Evolutionary conservation across 2,888 invertebrate species (phyloP).

Genomic region (Alitta virens): DNA sequence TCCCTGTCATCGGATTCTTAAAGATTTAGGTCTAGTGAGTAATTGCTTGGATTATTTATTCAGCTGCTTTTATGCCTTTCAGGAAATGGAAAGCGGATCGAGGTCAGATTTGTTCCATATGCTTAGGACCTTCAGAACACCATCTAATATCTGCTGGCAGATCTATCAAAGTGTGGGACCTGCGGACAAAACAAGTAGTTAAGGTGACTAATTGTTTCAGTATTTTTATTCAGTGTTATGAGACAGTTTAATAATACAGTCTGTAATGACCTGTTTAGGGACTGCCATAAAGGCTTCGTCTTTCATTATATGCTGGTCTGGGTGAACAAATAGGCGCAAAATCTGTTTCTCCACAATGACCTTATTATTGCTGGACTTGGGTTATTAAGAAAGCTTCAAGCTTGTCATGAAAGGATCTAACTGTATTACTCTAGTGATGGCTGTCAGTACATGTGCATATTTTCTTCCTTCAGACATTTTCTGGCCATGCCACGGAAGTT

Average conservation of each 20-base stretch:
- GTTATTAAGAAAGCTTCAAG: too few relatives aligned
- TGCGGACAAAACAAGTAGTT: constrained; percentile 63
- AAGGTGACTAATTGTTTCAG: too few relatives aligned
- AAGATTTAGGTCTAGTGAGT: not conserved
- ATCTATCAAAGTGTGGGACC: constrained; percentile 67
- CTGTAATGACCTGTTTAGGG: too few relatives aligned
- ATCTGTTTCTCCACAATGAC: too few relatives aligned
- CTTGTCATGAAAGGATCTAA: not conserved
- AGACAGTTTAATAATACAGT: too few relatives aligned
- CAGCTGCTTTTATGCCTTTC: constrained; percentile 33
- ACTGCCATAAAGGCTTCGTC: too few relatives aligned
- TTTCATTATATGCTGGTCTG: too few relatives aligned
- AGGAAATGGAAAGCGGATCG: constrained; percentile 71
- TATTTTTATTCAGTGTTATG: too few relatives aligned
- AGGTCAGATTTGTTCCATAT: constrained; percentile 58
- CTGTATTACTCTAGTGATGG: not conserved
- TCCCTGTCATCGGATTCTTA: not conserved
- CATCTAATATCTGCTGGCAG: constrained; percentile 56
- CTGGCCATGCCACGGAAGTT: constrained; percentile 54
- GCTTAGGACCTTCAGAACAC: constrained; percentile 62
- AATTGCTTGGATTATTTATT: not conserved
- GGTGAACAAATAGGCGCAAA: too few relatives aligned
- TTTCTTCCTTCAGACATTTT: constrained; percentile 41
- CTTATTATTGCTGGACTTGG: too few relatives aligned
- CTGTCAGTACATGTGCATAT: not conserved